phyloP scores from a whole-genome alignment of 2,888 invertebrate species.

The Dione juno region DNA sequence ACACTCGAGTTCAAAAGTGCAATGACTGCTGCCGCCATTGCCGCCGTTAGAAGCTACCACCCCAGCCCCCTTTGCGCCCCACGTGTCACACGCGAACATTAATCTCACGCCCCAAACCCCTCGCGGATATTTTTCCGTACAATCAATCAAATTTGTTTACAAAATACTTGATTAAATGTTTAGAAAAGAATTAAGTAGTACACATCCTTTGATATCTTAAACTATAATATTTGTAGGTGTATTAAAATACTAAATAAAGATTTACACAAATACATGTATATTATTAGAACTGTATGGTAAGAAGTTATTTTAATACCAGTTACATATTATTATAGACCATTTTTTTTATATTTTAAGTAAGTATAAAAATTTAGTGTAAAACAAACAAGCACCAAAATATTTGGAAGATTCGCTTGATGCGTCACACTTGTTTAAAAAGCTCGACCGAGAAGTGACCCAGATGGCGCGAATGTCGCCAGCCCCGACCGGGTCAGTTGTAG shows the following conservation, averaged over 20 bases:
- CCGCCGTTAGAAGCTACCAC: slow-evolving; percentile 54
- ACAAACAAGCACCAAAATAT: slow-evolving; percentile 3
- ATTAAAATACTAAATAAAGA: background rate
- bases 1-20: slow-evolving; percentile 70
- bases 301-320: background rate
- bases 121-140: slow-evolving; percentile 59
- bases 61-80: slow-evolving; percentile 57
- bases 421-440: slow-evolving; percentile 39
- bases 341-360: too few species aligned
- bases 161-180: slow-evolving; percentile 44
- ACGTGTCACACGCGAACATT: slow-evolving; percentile 79
- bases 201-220: slow-evolving; percentile 50
- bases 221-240: background rate
- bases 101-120: slow-evolving; percentile 69
- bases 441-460: slow-evolving; percentile 69
- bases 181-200: slow-evolving; percentile 40
- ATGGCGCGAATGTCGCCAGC: slow-evolving; percentile 79
- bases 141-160: slow-evolving; percentile 58
- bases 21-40: slow-evolving; percentile 76
- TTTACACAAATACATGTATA: background rate
- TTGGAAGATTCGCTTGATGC: slow-evolving; percentile 18
- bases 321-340: background rate
- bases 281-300: too few species aligned
- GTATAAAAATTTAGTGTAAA: too few species aligned
- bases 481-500: slow-evolving; percentile 78